Conservation (phyloP, 1,140 invertebrate species). For the Papilio glaucus region DNA sequence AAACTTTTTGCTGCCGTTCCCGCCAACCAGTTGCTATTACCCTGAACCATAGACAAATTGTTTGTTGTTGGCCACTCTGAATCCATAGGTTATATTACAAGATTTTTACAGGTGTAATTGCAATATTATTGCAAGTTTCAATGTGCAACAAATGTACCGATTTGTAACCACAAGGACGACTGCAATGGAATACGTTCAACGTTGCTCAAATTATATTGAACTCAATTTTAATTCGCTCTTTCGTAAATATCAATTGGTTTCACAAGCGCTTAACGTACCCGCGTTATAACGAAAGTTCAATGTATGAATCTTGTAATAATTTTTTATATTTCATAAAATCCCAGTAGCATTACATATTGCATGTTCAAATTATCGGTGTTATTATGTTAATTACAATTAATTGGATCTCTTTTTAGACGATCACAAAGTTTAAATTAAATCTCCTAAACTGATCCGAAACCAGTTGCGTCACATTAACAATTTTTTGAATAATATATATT, state of each 20-base stretch:
- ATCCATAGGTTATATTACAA: not conserved
- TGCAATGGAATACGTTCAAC: constrained; percentile 17
- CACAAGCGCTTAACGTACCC: not conserved
- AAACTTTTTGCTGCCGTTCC: constrained; percentile 76
- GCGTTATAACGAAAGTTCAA: not conserved
- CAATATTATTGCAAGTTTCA: constrained; percentile 10
- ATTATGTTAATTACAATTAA: too few species aligned
- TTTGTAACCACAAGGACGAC: not conserved
- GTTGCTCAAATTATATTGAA: constrained; percentile 13
- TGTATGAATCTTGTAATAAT: too few species aligned
- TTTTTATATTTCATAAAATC: too few species aligned
- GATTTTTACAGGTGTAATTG: constrained; percentile 3
- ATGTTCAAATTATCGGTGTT: too few species aligned
- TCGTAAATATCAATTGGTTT: constrained; percentile 17
- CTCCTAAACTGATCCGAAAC: too few species aligned
- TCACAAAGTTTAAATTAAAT: too few species aligned
- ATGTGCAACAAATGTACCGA: constrained; percentile 8
- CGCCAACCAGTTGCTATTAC: constrained; percentile 59
- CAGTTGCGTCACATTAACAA: too few species aligned
- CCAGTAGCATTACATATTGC: too few species aligned
- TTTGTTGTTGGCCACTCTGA: not conserved
- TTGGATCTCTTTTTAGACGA: too few species aligned
- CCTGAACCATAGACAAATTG: constrained; percentile 45
- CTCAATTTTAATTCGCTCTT: not conserved
- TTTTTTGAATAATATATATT: too few species aligned